Base-by-base conservation (phyloP, 2,888 invertebrate genomes). In the Andrena haemorrhoa region DNA sequence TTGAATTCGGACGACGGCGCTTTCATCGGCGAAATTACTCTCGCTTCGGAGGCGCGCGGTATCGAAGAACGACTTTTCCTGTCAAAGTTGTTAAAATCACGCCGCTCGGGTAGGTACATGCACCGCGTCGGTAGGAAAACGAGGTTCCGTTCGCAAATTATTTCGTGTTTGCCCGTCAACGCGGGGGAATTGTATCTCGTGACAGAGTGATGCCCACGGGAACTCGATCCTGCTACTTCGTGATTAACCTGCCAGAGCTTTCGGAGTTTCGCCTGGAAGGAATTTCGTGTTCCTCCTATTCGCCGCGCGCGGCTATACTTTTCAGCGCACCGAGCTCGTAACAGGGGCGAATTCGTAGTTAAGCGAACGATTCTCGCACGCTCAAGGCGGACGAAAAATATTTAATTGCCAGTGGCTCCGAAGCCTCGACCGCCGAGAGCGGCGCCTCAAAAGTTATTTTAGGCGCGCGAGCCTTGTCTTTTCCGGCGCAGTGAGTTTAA, bases 401-500 rank as follows among this genome's bases (percentile, higher is more conserved):
- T 73, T 72, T 72, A 56, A 72, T 68, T 64, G 56, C 53, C 5
- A 61, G 10, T 33, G 7, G 31, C 20, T 12, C 33, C 33, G n/a
- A n/a, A 26, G 33, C 56, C 33, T 63, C 29, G 51, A 12, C 16
- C 23, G n/a, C 7, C 60, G 53, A 70, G 53, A 20, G 51, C n/a
- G 35, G 10, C 20, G 12, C 41, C 23, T 66, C 23, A 29, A 63
- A 77, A 63, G 41, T 51, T 77, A 35, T 41, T 60, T 63, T 7
- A 73, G 23, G 58, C 75, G 26, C 53, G 76, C 51, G 4, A 29
- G 41, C 26, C 61, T 73, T 58, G 68, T 71, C 65, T 69, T 60
- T 60, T 53, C 41, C 47, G 23, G 26, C 8, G 10, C 31, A 60
- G 70, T 73, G 69, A 77, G 69, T 85, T 85, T 85, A 85, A 85